Base-by-base conservation (phyloP, 1,140 invertebrate species). In the Megalonaias nervosa region DNA sequence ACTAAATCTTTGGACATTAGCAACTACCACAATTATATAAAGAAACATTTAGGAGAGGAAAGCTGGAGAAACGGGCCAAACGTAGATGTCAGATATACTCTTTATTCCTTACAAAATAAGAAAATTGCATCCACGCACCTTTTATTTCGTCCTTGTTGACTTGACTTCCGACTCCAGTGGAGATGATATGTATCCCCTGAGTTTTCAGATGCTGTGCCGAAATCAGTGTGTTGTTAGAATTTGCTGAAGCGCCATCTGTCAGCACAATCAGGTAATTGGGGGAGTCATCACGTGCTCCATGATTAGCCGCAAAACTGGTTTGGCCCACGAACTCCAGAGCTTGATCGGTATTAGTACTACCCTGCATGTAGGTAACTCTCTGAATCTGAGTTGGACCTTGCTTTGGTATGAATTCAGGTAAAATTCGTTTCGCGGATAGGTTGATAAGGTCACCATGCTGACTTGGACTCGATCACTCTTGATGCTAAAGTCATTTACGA, bases 391-490 rank as follows among this genome's bases (percentile, higher is more conserved):
- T 13, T 79, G 17, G 0, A 70, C 67, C 76, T 87, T 87, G 1
- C 75, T 74, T 1, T 61, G 68, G 67, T 82, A 86, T 31, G 71
- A 60, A 66, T 86, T 86, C 31, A 87, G 72, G 21, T 79, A 61
- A 62, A 87, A 87, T 48, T 82, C 81, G 9, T 78, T 64, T n/a
- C 68, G 61, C 0, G 81, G 74, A 19, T 58, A 23, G 38, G 77
- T 71, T 19, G 80, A 78, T 65, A 87, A 87, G 1, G 84, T 85
- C 3, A 81, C 64, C 1, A 86, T 77, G 13, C 81, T 79, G 26
- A 87, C 70, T 78, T 86, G 84, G n/a, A 83, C 78, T n/a, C 79
- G 70, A 19, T 75, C 48, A 21, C 79, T 71, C n/a, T 81, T 81
- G 26, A 87, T 79, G 21, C 81, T 69, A 67, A 84, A 81, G 61